phyloP scores from a whole-genome alignment of 1,140 invertebrate species.

The Harlomillsia oculata region DNA sequence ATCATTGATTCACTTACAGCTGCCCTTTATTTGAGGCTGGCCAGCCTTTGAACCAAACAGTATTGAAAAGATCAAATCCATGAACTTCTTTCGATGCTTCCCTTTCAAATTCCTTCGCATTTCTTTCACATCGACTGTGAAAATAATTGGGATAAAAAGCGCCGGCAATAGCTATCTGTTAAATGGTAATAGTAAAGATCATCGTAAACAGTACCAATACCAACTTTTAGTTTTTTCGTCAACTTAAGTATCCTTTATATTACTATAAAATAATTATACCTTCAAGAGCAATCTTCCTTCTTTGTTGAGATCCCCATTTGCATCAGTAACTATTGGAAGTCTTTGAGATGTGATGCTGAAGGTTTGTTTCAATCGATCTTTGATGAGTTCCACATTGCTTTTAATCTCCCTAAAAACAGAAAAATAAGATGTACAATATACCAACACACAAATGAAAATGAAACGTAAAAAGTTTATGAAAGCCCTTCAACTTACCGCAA shows the following conservation, averaged over 20 bases:
- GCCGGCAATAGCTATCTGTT: conserved; percentile 58
- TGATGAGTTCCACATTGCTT: conserved; percentile 13
- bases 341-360: not conserved
- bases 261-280: conserved; percentile 7
- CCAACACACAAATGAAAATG: not conserved
- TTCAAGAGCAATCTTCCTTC: conserved; percentile 24
- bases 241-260: not conserved
- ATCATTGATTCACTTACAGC: conserved; percentile 48
- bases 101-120: conserved; percentile 49
- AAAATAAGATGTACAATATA: conserved; percentile 1
- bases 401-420: conserved; percentile 25
- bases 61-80: conserved; percentile 63
- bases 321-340: not conserved
- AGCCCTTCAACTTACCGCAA: conserved; percentile 10
- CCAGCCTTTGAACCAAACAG: conserved; percentile 64
- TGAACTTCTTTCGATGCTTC: conserved; percentile 52
- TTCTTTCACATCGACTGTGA: conserved; percentile 44
- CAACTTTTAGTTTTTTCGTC: not conserved
- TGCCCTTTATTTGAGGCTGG: conserved; percentile 58
- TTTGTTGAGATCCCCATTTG: not conserved
- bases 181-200: not conserved
- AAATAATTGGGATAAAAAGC: conserved; percentile 92
- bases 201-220: not conserved
- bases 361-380: conserved; percentile 15
- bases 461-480: not conserved